Evolutionary conservation across 2,888 invertebrate species (phyloP).

Genomic region (Ctena decussata): DNA sequence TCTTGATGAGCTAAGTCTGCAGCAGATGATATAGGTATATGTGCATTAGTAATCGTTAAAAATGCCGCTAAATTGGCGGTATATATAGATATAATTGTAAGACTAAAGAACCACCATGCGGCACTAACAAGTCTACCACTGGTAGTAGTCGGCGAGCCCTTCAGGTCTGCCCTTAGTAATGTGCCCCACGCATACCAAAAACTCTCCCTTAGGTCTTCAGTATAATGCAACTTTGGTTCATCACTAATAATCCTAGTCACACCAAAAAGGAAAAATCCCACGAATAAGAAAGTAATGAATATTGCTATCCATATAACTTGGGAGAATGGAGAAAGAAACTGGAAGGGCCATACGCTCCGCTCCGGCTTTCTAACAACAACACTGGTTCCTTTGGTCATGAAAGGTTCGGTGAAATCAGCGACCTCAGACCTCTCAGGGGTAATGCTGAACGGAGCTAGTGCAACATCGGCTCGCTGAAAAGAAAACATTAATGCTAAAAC

Average conservation of each 20-base stretch:
- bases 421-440: conserved; percentile 96
- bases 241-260: conserved; percentile 81
- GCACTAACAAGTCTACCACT: conserved; percentile 81
- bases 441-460: conserved; percentile 97
- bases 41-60: conserved; percentile 80
- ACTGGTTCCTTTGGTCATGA: conserved; percentile 98
- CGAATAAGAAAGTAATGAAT: conserved; percentile 78
- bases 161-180: conserved; percentile 79
- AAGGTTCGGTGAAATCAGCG: conserved; percentile 99
- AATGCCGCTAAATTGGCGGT: conserved; percentile 84
- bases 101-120: conserved; percentile 83
- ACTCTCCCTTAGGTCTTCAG: conserved; percentile 79
- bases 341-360: conserved; percentile 96
- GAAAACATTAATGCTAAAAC: neutral
- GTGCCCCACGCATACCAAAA: conserved; percentile 85
- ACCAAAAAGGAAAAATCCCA: conserved; percentile 79
- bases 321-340: conserved; percentile 98
- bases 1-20: conserved; percentile 80
- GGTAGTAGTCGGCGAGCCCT: conserved; percentile 76
- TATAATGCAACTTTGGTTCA: conserved; percentile 56
- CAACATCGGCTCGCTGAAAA: conserved; percentile 96
- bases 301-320: conserved; percentile 91
- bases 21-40: conserved; percentile 76
- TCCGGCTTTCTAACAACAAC: conserved; percentile 97
- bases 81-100: conserved; percentile 82